A percentile compares a stretch with the other conserved stretches of the same genome.
Evolutionary conservation across 2,888 invertebrate genomes (phyloP).

Genomic region (Callyntrura guangdongensis): DNA sequence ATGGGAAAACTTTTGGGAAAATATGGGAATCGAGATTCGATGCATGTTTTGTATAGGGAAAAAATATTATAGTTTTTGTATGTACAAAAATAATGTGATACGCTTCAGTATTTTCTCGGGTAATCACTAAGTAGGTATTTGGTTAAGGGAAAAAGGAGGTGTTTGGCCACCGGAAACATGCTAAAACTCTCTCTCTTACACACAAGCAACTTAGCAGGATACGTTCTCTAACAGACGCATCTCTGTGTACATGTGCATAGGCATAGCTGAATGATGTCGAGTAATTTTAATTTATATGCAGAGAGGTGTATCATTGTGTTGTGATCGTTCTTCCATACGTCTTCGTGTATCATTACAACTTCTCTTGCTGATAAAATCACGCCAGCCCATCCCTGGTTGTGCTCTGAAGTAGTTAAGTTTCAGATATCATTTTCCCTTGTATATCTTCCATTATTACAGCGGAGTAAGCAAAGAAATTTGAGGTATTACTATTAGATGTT

Average conservation of each 20-base stretch:
- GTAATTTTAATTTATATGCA: not conserved
- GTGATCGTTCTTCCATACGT: not conserved
- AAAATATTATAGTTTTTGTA: not conserved
- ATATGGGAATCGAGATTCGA: constrained; percentile 21
- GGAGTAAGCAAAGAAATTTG: not conserved
- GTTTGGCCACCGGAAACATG: constrained; percentile 41
- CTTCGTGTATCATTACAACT: not conserved
- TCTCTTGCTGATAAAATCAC: constrained; percentile 17
- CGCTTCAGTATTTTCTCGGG: not conserved
- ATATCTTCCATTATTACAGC: not conserved
- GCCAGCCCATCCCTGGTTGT: not conserved
- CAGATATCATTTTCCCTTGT: not conserved
- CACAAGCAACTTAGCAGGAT: not conserved
- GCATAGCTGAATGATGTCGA: not conserved
- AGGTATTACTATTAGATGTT: not conserved
- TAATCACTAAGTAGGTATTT: constrained; percentile 2
- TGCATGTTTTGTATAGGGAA: constrained; percentile 29
- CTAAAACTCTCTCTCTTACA: not conserved
- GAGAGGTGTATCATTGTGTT: not conserved
- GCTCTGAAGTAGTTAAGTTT: not conserved
- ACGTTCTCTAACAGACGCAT: not conserved
- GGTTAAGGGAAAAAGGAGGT: constrained; percentile 28
- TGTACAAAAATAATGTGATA: constrained; percentile 21
- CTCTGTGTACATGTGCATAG: not conserved
- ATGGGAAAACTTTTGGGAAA: constrained; percentile 1